Base-by-base conservation (phyloP, 2,797 vertebrate species). In the Acridotheres tristis region DNA sequence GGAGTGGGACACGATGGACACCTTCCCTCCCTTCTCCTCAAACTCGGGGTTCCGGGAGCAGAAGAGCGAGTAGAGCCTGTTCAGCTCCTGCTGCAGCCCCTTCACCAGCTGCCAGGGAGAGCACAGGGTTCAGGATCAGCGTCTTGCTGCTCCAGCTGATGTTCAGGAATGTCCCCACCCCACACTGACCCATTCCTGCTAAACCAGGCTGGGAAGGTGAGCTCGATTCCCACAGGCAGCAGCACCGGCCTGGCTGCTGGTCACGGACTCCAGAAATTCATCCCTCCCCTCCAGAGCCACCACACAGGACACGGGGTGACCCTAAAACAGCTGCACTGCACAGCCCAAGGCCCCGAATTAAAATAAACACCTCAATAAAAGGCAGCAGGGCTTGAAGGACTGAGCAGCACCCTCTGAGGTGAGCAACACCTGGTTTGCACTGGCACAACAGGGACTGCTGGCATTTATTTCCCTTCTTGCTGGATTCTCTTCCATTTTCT, bases 1-100 rank as follows among this genome's bases (percentile, higher is more conserved):
- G 0, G 99, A 99, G 96, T 99, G 99, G 26, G 99, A 99, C 95
- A 99, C 99, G 26, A 99, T 99, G 21, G 99, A 99, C 69, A 99
- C 99, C 95, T 99, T 99, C 47, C 99, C 99, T 40, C 99, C 99
- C 32, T 98, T 98, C 92, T 98, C 98, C 97, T 99, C 99, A 58
- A 99, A 99, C 93, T 99, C 98, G 0, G 99, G 99, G 97, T 99
- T 99, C 40, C 99, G 99, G 36, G 98, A 98, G 97, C 99, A 99
- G 98, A 99, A 99, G 36, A 99, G 99, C 0, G 97, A 97, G 97
- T 99, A 99, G 1, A 99, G 98, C 34, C 99, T 97, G 97, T 99
- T 99, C 84, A 99, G 98, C 97, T 99, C 99, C 96, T 98, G 98
- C 38, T 99, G 99, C 93, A 99, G 98, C 67, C 99, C 99, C 95